Conservation (phyloP, 2,113 vertebrate species). For the Dascyllus trimaculatus region DNA sequence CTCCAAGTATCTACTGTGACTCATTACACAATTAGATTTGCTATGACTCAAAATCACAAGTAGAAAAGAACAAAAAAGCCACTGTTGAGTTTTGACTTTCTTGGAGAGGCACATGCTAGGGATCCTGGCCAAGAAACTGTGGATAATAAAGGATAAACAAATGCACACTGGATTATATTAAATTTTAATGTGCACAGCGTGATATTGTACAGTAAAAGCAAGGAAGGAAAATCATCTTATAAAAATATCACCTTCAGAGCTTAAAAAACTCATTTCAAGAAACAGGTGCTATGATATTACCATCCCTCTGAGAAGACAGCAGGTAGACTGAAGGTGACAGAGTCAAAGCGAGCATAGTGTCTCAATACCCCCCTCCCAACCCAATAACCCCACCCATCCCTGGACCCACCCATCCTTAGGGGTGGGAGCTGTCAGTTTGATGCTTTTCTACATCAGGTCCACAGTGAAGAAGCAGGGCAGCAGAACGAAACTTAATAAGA, state of each 20-base stretch:
- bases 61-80: slow-evolving; percentile 23
- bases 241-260: slow-evolving; percentile 77
- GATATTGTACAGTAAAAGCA: slow-evolving; percentile 84
- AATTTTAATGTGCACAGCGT: slow-evolving; percentile 87
- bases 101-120: not conserved
- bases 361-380: slow-evolving; percentile 25
- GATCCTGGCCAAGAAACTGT: not conserved
- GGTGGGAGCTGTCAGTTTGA: slow-evolving; percentile 47
- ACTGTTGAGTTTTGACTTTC: slow-evolving; percentile 17
- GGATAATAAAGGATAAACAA: slow-evolving; percentile 15
- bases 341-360: slow-evolving; percentile 63
- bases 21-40: slow-evolving; percentile 43
- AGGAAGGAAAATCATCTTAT: slow-evolving; percentile 69
- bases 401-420: slow-evolving; percentile 37
- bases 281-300: slow-evolving; percentile 55
- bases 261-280: slow-evolving; percentile 62
- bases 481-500: slow-evolving; percentile 6
- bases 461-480: slow-evolving; percentile 55
- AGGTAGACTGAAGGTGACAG: slow-evolving; percentile 72
- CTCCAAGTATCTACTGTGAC: slow-evolving; percentile 20
- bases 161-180: slow-evolving; percentile 71
- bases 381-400: not conserved
- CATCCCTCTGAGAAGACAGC: slow-evolving; percentile 73
- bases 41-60: slow-evolving; percentile 68
- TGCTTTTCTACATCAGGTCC: slow-evolving; percentile 64